A percentile compares a stretch with the other conserved stretches of the same genome.
Evolutionary conservation across 2,113 vertebrate species (phyloP).

Genomic region (Sula dactylatra): DNA sequence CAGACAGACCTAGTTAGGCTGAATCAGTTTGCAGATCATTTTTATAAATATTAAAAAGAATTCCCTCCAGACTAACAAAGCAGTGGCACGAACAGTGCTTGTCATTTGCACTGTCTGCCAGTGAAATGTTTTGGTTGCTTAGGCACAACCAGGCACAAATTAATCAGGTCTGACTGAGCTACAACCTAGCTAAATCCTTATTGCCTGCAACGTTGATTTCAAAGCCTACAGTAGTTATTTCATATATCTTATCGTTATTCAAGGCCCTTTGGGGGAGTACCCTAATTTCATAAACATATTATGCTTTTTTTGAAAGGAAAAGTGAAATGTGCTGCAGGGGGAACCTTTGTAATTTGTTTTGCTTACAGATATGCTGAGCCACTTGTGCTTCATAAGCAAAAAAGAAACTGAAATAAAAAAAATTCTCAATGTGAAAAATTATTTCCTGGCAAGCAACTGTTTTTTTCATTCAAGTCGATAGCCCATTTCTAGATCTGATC

Average conservation of each 20-base stretch:
- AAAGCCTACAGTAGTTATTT: conserved; percentile 24
- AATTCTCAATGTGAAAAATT: neutral
- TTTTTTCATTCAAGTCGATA: neutral
- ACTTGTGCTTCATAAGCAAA: neutral
- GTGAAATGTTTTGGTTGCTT: conserved; percentile 27
- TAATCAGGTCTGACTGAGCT: conserved; percentile 45
- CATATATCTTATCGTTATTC: conserved; percentile 8
- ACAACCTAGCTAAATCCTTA: neutral
- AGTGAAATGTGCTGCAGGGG: neutral
- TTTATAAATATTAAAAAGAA: conserved; percentile 54
- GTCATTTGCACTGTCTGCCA: neutral
- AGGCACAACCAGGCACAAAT: conserved; percentile 26
- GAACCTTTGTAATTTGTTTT: conserved; percentile 44
- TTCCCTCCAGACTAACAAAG: conserved; percentile 13
- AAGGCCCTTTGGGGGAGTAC: neutral
- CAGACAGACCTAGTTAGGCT: conserved; percentile 12
- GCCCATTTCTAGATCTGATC: neutral
- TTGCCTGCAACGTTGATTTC: conserved; percentile 39
- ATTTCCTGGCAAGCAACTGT: neutral
- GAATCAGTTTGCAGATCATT: neutral
- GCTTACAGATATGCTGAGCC: conserved; percentile 7
- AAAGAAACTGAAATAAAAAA: neutral
- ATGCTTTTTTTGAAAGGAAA: conserved; percentile 11
- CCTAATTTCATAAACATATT: conserved; percentile 33
- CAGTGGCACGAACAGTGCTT: neutral